Evolutionary conservation across 35 echinoderm and acorn worm genomes (phyloP).

Genomic region (Stichopus chloronotus): DNA sequence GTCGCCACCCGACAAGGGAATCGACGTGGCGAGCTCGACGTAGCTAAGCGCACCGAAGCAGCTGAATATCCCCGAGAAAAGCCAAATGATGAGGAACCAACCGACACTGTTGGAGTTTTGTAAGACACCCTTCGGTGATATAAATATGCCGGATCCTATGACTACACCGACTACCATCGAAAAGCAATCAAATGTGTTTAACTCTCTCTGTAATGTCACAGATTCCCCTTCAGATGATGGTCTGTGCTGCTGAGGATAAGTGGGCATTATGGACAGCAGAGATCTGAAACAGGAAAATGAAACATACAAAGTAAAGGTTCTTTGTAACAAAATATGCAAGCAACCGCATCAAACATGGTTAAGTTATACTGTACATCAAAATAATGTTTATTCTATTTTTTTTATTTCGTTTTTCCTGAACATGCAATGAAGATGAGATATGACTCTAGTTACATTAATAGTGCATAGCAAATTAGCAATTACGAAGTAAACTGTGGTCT

Average conservation of each 20-base stretch:
- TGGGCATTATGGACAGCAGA: no score
- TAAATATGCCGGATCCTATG: constrained; percentile 88
- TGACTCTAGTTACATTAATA: no score
- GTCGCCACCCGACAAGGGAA: constrained; percentile 61
- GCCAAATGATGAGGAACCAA: constrained; percentile 71
- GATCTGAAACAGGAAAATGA: no score
- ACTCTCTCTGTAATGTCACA: constrained; percentile 29
- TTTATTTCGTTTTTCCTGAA: no score
- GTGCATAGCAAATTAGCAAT: no score
- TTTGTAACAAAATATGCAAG: no score
- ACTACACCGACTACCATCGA: constrained; percentile 78
- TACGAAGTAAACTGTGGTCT: no score
- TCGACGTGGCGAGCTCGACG: constrained; percentile 56
- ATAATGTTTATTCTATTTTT: no score
- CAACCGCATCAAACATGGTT: no score
- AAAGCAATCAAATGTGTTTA: constrained; percentile 65
- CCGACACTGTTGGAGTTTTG: constrained; percentile 62
- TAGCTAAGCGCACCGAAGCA: constrained; percentile 63
- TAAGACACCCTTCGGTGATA: constrained; percentile 87
- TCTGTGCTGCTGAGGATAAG: neutral
- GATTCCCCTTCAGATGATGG: neutral
- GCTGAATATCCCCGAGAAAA: constrained; percentile 62
- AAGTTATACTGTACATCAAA: no score
- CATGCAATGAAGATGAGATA: no score
- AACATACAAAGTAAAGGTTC: no score